Evolutionary conservation across 2,888 invertebrate genomes (phyloP), one percentile per base, ranked within the genome.

Genomic region (Rhagonycha fulva): DNA sequence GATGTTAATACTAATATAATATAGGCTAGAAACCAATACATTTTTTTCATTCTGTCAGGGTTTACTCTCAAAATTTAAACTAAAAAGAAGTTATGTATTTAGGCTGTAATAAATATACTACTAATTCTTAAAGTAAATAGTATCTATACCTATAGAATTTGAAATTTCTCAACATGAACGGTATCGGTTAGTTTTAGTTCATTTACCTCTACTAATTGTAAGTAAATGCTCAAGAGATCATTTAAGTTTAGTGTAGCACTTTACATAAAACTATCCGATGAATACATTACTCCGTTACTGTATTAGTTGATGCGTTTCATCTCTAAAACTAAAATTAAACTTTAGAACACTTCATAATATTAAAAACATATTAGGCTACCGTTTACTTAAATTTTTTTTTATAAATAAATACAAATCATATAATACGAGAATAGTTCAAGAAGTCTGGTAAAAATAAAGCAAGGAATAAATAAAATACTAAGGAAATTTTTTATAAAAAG

Each of bases 161-260:
- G 70, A 75, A 62, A 30, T 71, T 61, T 14, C 47, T 67, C 19
- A 74, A 67, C 67, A 67, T 23, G 70, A 74, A 75, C 69, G 76
- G 66, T 61, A 75, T 71, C 23, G 67, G 14, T 19, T 26, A 75
- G 75, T 69, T 14, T 19, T 26, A 75, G 75, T 75, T 75, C 75
- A 26, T 71, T 75, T 75, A 75, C 75, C 75, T 75, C 23, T 26
- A 66, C 19, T 24, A 14, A 47, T 47, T 47, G 47, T n/a, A n/a
- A 47, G 47, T n/a, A n/a, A 47, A 47, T 47, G 47, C 47, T 47
- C 47, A 47, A 47, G 47, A 47, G 47, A 47, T n/a, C n/a, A 47
- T 47, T 47, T 47, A 47, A 47, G 47, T 47, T 47, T 47, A 47
- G n/a, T 47, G 47, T 47, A 47, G 47, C 47, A 47, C 47, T 47